Evolutionary conservation across 2,113 vertebrate genomes (phyloP).

Genomic region (Desmodus rotundus): DNA sequence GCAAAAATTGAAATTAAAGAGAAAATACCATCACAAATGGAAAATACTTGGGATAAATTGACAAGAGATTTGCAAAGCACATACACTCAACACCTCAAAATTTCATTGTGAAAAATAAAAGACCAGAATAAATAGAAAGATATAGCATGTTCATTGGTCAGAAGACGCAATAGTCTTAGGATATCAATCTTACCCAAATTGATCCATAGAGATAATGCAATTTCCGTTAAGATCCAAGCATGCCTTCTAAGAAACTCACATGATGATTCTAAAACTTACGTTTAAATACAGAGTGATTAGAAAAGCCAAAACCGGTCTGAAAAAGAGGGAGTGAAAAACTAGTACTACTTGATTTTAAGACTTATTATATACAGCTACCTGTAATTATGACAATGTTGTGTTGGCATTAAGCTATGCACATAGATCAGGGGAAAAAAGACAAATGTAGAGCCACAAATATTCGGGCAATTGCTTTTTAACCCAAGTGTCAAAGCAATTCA

Average conservation of each 20-base stretch:
- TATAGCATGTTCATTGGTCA: not conserved
- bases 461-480: not conserved
- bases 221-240: not conserved
- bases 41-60: not conserved
- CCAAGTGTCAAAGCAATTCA: not conserved
- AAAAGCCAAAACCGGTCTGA: not conserved
- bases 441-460: not conserved
- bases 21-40: not conserved
- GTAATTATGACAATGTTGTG: not conserved
- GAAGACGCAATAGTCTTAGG: not conserved
- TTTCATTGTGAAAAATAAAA: not conserved
- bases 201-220: not conserved
- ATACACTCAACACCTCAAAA: not conserved
- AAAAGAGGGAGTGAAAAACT: not conserved
- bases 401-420: not conserved
- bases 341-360: not conserved
- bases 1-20: not conserved
- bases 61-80: not conserved
- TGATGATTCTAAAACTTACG: not conserved
- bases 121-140: not conserved
- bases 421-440: not conserved
- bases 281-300: not conserved
- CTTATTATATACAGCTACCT: not conserved
- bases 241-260: not conserved
- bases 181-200: not conserved